Conservation (phyloP, 2,888 invertebrate genomes). For the Nipponacmea schrenckii region DNA sequence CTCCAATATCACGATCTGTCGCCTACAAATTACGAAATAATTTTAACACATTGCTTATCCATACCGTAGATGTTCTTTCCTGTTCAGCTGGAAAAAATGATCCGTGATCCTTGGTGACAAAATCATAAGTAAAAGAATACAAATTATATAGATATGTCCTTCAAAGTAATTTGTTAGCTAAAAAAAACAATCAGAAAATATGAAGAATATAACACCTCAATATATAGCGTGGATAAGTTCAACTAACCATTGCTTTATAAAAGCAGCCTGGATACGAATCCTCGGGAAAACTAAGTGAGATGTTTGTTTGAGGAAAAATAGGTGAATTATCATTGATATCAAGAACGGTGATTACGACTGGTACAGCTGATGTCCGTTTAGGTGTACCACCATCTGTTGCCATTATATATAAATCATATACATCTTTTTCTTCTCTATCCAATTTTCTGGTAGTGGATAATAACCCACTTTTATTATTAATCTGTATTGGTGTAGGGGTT, state of each 20-base stretch:
- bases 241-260: not conserved
- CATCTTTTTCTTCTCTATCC: not conserved
- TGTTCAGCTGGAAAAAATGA: no score
- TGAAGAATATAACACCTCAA: no score
- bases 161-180: no score
- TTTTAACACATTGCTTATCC: no score
- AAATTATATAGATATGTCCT: no score
- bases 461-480: not conserved
- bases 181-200: no score
- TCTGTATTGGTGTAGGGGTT: not conserved
- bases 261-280: not conserved
- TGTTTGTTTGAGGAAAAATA: not conserved
- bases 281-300: not conserved
- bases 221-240: no score
- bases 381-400: not conserved
- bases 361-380: not conserved
- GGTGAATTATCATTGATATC: not conserved
- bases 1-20: conserved; percentile 12
- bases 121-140: no score
- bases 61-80: no score
- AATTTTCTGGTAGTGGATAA: not conserved
- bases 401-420: not conserved
- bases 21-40: conserved; percentile 1
- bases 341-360: not conserved
- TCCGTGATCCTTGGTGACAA: no score